phyloP scores from a whole-genome alignment of 2,113 vertebrate species.

The Morphnarchus princeps region DNA sequence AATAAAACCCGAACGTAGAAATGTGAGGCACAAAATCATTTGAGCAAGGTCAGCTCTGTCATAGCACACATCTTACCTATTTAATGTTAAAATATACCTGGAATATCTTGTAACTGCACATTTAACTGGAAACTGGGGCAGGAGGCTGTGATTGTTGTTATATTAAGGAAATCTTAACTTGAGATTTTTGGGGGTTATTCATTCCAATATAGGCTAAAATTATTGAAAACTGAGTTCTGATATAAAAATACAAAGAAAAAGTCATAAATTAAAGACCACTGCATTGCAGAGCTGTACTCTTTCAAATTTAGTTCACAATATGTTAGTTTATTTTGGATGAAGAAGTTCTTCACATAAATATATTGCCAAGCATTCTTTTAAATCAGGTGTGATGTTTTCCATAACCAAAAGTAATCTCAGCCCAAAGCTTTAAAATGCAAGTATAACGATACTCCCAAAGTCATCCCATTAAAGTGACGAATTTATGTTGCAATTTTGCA shows the following conservation, averaged over 20 bases:
- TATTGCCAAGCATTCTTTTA: not conserved
- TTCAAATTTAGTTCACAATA: not conserved
- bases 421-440: not conserved
- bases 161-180: not conserved
- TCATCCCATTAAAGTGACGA: not conserved
- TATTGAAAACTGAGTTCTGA: not conserved
- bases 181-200: not conserved
- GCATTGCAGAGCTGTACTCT: not conserved
- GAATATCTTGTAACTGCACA: not conserved
- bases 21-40: not conserved
- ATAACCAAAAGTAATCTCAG: not conserved
- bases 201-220: not conserved
- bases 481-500: not conserved
- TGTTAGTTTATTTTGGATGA: not conserved
- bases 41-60: not conserved
- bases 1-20: not conserved
- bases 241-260: not conserved
- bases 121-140: not conserved
- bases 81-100: not conserved
- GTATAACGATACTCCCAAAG: not conserved
- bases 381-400: not conserved
- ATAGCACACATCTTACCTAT: not conserved
- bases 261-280: not conserved
- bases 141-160: not conserved
- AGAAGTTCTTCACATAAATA: not conserved